These are phyloP conservation scores for Oedothorax gibbosus DNA, from an alignment of 1,140 invertebrate genomes.

Conservation along the genomic window DNA sequence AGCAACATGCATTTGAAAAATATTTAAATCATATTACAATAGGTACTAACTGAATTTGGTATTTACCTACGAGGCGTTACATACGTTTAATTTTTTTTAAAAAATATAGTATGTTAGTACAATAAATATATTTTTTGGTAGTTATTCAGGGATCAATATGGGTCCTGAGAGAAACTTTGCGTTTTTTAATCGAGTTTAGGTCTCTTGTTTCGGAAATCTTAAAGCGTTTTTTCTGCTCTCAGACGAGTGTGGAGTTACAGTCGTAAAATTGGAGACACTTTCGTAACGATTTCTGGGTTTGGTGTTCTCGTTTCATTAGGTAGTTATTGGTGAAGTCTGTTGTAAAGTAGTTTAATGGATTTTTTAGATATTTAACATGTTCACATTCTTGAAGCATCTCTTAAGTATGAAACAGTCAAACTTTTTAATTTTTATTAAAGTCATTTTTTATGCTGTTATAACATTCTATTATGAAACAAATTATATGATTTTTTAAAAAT, in stretches of 20 bases:
- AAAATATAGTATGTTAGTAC: no score
- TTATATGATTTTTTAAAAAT: background rate
- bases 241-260: no score
- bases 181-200: slow-evolving; percentile 23
- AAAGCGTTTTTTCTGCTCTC: no score
- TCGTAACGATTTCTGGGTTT: no score
- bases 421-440: background rate
- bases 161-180: background rate
- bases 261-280: no score
- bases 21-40: no score
- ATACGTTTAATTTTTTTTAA: no score
- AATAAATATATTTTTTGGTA: slow-evolving; percentile 27
- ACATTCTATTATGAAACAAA: background rate
- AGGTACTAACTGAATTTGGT: no score
- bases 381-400: background rate
- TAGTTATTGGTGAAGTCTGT: no score
- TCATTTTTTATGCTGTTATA: background rate
- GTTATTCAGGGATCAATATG: slow-evolving; percentile 2
- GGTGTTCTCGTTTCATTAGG: no score
- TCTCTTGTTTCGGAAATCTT: background rate
- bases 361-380: background rate
- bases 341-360: background rate
- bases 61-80: no score
- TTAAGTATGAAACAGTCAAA: background rate
- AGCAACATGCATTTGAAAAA: no score